Percentiles rank a stretch among this genome's conserved stretches.
Evolutionary conservation across 2,113 vertebrate species (phyloP).

Genomic region (Gopherus evgoodei): DNA sequence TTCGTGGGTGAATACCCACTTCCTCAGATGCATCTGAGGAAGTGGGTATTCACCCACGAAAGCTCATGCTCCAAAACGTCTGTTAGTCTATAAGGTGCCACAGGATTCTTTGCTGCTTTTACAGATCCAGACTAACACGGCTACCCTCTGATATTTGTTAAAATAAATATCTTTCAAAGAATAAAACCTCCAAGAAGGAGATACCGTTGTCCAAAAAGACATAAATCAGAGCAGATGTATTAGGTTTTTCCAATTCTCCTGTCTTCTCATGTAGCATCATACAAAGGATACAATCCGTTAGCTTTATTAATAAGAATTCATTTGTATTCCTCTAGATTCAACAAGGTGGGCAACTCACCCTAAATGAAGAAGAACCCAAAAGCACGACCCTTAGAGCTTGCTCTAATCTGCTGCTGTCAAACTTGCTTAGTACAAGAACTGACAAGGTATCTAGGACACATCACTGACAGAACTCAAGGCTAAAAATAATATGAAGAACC

Average conservation of each 20-base stretch:
- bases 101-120: too few species aligned
- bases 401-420: background rate
- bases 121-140: too few species aligned
- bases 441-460: background rate
- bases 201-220: background rate
- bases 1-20: too few species aligned
- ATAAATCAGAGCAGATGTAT: background rate
- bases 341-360: background rate
- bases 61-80: too few species aligned
- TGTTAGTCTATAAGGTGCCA: too few species aligned
- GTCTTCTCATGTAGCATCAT: background rate
- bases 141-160: too few species aligned
- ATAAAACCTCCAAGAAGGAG: background rate
- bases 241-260: background rate
- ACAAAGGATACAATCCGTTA: background rate
- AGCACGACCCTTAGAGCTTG: background rate
- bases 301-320: background rate
- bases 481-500: constrained; percentile 53
- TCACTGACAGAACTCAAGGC: background rate
- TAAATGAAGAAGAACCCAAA: constrained; percentile 27
- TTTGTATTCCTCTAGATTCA: background rate
- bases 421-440: background rate
- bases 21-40: too few species aligned
- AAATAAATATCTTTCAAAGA: background rate
- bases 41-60: too few species aligned